These are phyloP conservation scores for Agrenia bidenticulata DNA, from an alignment of 2,888 invertebrate genomes.

Conservation along the genomic window DNA sequence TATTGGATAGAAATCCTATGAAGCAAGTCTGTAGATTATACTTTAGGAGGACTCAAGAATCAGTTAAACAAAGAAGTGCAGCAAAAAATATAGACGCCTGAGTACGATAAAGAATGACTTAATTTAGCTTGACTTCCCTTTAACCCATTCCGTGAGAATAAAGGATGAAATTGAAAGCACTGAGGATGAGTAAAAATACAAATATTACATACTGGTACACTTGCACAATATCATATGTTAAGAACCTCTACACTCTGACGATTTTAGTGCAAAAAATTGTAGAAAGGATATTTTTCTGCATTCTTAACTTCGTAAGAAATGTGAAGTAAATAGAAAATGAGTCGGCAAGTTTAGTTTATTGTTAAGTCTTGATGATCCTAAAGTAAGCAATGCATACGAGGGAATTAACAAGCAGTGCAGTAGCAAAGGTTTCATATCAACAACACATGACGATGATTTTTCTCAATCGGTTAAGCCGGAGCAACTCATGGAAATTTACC, in stretches of 20 bases:
- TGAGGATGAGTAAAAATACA: conserved; percentile 4
- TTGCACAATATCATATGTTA: neutral
- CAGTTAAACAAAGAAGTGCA: neutral
- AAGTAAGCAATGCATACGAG: no score
- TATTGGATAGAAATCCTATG: conserved; percentile 19
- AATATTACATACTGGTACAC: neutral
- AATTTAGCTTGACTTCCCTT: conserved; percentile 26
- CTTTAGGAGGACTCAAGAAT: neutral
- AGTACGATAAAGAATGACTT: conserved; percentile 24
- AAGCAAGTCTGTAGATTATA: neutral
- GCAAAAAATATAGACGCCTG: neutral
- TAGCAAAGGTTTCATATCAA: neutral
- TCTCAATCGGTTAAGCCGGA: no score
- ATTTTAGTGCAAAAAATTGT: conserved; percentile 1
- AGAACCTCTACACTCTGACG: neutral
- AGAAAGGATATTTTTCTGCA: conserved; percentile 1
- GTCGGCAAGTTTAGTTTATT: conserved; percentile 13
- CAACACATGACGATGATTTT: neutral
- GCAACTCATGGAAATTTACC: no score
- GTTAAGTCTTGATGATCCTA: no score
- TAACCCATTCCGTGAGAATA: conserved; percentile 13
- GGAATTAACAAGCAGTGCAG: neutral
- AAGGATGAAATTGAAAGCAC: conserved; percentile 10
- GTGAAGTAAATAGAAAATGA: conserved; percentile 14
- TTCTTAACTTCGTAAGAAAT: neutral